Base-by-base conservation (phyloP, 2,888 invertebrate genomes). In the Lamellibrachia satsuma region DNA sequence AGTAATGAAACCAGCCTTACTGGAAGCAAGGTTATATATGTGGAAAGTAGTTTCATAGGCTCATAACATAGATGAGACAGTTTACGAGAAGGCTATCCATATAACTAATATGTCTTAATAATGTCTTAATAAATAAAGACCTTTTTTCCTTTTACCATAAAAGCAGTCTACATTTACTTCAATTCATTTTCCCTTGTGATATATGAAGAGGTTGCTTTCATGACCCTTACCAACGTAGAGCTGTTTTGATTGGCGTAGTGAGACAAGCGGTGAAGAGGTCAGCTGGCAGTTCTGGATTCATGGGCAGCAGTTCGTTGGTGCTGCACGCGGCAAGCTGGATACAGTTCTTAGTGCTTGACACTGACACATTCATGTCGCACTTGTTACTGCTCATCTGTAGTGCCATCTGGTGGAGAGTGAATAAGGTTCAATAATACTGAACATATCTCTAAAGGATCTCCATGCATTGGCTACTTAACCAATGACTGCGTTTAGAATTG, bases 191-290 rank as follows among this genome's bases (percentile, higher is more conserved):
- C 51, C 7, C 51, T 90, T 90, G 8, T 11, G 8, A 39, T 15
- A 90, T 90, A 27, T 52, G 91, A n/a, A 91, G 1, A 27, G 52
- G 55, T 8, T 75, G 51, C 52, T 95, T 75, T 6, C 3, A 15
- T 75, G 75, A 75, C 22, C 22, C 95, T 92, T 96, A 97, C 99
- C 99, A 99, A 96, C 98, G 97, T 94, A 99, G 97, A 93, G 99
- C 99, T 96, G 98, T 98, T 97, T 98, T 98, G 95, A 99, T 99
- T 91, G 99, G 99, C 93, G 99, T 99, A 92, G 99, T 99, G 95
- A 99, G 97, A 97, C 99, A 99, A 22, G 99, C 98, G 55, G 99
- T 99, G 97, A 99, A 99, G 95, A 99, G 97, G 96, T 98, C 99
- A 2, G 99, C 99, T 6, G 99, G 99, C 95, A 99, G 97, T 97